Evolutionary conservation across 2,888 invertebrate species (phyloP), one percentile per base, ranked within the genome.

Genomic region (Andricus quercusramuli): DNA sequence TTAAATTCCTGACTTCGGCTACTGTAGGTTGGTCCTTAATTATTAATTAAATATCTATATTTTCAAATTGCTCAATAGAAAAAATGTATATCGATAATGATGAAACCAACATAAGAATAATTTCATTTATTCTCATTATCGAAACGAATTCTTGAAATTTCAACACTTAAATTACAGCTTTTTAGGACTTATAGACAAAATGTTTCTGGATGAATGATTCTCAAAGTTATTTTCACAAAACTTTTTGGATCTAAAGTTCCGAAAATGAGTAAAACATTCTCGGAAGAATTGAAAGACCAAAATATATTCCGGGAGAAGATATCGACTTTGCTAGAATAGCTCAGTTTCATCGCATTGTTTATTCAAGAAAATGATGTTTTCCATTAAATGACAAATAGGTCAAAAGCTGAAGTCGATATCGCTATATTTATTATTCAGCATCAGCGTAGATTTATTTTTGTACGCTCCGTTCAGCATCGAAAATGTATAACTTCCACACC

Each of bases 401-500:
- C n/a, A n/a, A n/a, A 9, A 56, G n/a, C 3, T n/a, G 56, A 56
- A 56, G n/a, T 56, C 8, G 9, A n/a, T 20, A 56, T 9, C 15
- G 8, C 9, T 8, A 9, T 3, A 56, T 56, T n/a, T 22, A 11
- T 22, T 22, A 9, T 11, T 22, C 56, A 59, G 3, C 11, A 59
- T 59, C 20, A 3, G 3, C 1, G 0, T 3, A 22, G 11, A 59
- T 22, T 59, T 59, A 59, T 59, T 22, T 22, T 22, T 59, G 20
- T 22, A 11, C 11, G n/a, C 22, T 59, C 11, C 11, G n/a, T 56
- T 56, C 8, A 20, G 56, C 3, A 9, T n/a, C 9, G n/a, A 56
- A 56, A 56, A n/a, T 56, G 8, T 56, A n/a, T 56, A n/a, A 56
- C 56, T 74, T 74, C 70, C 70, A 51, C 51, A n/a, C 11, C 9